Conservation (phyloP, 1,140 invertebrate genomes). For the Cherax quadricarinatus region DNA sequence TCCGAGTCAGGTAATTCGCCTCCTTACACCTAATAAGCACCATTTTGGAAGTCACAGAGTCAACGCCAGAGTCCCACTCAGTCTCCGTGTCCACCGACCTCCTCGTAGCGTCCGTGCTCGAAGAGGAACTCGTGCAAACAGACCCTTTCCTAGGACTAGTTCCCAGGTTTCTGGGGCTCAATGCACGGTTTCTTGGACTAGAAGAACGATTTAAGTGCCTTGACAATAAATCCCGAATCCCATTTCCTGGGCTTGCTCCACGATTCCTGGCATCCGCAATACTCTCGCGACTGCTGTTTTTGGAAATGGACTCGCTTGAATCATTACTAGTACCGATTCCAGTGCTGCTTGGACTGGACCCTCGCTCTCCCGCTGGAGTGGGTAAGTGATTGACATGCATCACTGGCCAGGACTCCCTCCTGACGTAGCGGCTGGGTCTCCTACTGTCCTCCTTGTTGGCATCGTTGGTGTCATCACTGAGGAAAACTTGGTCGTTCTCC, state of each 20-base stretch:
- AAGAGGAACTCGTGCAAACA: constrained; percentile 14
- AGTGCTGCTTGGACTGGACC: neutral
- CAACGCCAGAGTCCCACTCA: constrained; percentile 69
- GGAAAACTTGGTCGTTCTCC: constrained; percentile 62
- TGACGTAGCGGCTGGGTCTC: constrained; percentile 30
- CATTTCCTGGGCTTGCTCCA: constrained; percentile 6
- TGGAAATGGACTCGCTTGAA: neutral
- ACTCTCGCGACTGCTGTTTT: constrained; percentile 16
- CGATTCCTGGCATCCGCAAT: neutral
- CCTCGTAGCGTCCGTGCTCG: constrained; percentile 23
- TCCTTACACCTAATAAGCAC: constrained; percentile 72
- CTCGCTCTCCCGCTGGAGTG: neutral
- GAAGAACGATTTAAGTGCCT: neutral
- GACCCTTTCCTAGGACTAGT: constrained; percentile 47
- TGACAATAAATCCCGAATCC: neutral
- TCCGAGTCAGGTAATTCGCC: constrained; percentile 67
- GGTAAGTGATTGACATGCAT: constrained; percentile 16
- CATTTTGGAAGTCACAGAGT: constrained; percentile 71
- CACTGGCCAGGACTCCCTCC: constrained; percentile 56
- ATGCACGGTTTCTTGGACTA: constrained; percentile 31
- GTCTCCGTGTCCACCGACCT: constrained; percentile 32
- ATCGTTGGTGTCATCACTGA: constrained; percentile 32
- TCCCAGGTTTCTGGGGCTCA: constrained; percentile 31
- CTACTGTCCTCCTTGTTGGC: neutral
- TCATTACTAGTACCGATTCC: neutral